Base-by-base conservation (phyloP, 2,797 vertebrate genomes). In the Alauda arvensis region DNA sequence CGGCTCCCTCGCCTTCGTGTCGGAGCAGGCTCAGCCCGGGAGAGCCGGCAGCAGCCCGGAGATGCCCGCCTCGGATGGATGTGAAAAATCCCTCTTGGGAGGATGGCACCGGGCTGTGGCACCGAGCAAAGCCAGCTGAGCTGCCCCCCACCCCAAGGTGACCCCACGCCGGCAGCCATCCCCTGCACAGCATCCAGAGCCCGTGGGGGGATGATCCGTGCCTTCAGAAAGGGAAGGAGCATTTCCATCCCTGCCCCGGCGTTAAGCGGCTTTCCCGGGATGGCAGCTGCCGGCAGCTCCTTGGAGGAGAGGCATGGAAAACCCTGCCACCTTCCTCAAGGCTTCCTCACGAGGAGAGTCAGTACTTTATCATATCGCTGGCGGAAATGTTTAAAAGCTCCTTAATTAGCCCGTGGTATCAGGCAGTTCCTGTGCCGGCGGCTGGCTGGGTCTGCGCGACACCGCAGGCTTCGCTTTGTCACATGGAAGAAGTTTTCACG, bases 121-220 rank as follows among this genome's bases (percentile, higher is more conserved):
- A 18, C 51, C 13, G 2, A 56, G 40, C 28, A 55, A 57, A 75
- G 48, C 21, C 40, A 18, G 24, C 46, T 14, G 84, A 79, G 65
- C 53, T 17, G 29, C 29, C 19, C 31, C 28, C 1, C 9, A 12
- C 8, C 70, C 70, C 21, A 4, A 16, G 10, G 33, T 72, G 60
- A 42, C 48, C 45, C n/a, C 14, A 12, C 1, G 8, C 67, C 17
- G 5, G 43, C 57, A 46, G 0, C 0, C 3, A 10, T 33, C 3
- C 55, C 53, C 71, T 39, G 11, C 12, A 21, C 63, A 26, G 78
- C 67, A 23, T 3, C 31, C 77, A 25, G 66, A 63, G 75, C 59
- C 77, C 2, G 0, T 1, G n/a, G 25, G 3, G 25, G 51, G 48
- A 18, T 6, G 57, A 70, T 46, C 29, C 1, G 0, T 0, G 26